These are phyloP conservation scores for Netelia melanura DNA, from an alignment of 2,888 invertebrate species.

Conservation along the genomic window DNA sequence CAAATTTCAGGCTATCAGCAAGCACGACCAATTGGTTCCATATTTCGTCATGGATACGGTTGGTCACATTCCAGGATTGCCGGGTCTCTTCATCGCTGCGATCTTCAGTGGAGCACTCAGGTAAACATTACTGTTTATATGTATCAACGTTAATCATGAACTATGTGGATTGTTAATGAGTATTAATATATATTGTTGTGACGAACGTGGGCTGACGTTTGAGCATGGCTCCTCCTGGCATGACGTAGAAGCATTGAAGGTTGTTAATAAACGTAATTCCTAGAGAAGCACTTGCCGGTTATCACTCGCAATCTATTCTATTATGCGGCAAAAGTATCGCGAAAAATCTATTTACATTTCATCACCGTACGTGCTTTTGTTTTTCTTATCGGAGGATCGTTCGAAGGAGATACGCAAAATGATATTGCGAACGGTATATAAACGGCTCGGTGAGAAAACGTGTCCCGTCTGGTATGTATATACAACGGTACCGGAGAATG, in stretches of 20 bases:
- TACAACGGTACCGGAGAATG: constrained; percentile 9
- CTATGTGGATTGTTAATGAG: not conserved
- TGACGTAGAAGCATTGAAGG: too few species aligned
- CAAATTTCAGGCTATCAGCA: constrained; percentile 68
- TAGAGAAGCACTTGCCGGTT: not conserved
- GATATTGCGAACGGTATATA: constrained; percentile 28
- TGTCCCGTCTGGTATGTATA: not conserved
- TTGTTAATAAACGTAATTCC: too few species aligned
- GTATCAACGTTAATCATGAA: not conserved
- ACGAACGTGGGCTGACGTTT: too few species aligned
- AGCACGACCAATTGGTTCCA: constrained; percentile 87
- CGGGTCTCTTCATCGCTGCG: constrained; percentile 90
- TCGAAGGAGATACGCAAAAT: not conserved
- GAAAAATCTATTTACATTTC: constrained; percentile 77
- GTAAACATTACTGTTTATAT: constrained; percentile 82
- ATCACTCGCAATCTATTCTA: not conserved
- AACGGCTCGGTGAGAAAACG: constrained; percentile 14
- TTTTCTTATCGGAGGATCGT: not conserved
- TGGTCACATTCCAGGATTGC: constrained; percentile 88
- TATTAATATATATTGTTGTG: too few species aligned
- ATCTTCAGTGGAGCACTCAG: constrained; percentile 90
- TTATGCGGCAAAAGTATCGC: not conserved
- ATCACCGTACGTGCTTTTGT: not conserved
- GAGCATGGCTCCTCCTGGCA: too few species aligned
- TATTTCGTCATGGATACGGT: constrained; percentile 90